These are phyloP conservation scores for Nyctibius grandis DNA, from an alignment of 2,797 vertebrate species.

Conservation along the genomic window DNA sequence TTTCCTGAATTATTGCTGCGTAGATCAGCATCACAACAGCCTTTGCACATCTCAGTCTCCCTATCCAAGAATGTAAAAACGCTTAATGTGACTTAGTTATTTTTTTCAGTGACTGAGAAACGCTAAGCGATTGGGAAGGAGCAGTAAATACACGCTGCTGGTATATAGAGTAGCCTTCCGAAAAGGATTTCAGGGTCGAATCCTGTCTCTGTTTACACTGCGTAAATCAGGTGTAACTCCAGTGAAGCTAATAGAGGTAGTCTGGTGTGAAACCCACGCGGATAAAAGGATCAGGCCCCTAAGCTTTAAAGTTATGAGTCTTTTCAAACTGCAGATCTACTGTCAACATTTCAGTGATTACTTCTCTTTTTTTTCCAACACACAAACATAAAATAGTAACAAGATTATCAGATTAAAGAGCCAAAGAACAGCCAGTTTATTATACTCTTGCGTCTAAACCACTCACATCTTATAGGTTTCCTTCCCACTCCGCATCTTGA, in stretches of 20 bases:
- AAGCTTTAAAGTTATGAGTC: slow-evolving; percentile 63
- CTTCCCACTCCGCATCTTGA: background rate
- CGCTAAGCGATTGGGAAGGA: background rate
- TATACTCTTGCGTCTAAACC: slow-evolving; percentile 16
- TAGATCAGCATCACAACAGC: background rate
- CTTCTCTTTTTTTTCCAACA: slow-evolving; percentile 34
- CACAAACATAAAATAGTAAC: slow-evolving; percentile 59
- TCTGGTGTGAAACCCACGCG: slow-evolving; percentile 7
- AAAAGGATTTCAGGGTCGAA: slow-evolving; percentile 39
- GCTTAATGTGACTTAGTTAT: background rate
- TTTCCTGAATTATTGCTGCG: background rate
- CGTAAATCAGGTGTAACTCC: slow-evolving; percentile 48
- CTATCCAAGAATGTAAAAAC: background rate
- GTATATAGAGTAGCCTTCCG: background rate
- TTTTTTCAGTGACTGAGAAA: background rate
- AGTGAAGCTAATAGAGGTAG: slow-evolving; percentile 30
- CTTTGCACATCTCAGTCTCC: background rate
- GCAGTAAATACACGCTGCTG: background rate
- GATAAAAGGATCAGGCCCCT: slow-evolving; percentile 63
- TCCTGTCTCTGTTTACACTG: slow-evolving; percentile 24
- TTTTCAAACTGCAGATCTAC: slow-evolving; percentile 58
- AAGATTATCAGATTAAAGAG: slow-evolving; percentile 63
- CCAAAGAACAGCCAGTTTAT: slow-evolving; percentile 49
- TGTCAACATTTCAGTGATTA: slow-evolving; percentile 48
- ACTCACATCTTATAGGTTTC: slow-evolving; percentile 1